Conservation (phyloP, 2,797 vertebrate species). For the Cottoperca gobio region DNA sequence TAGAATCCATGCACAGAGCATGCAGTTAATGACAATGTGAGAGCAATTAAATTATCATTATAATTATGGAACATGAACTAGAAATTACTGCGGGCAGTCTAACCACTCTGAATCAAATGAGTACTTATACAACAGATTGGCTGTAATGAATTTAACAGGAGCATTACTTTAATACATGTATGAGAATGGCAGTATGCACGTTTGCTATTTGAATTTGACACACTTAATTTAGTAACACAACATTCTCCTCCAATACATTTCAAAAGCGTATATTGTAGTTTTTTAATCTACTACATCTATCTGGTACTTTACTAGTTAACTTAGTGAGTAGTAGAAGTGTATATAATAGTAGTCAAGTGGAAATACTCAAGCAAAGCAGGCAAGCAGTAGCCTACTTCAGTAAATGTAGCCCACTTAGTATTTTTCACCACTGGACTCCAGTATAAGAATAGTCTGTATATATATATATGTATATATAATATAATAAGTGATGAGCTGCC, state of each 20-base stretch:
- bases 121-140: not conserved
- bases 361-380: no score
- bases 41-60: conserved; percentile 25
- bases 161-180: not conserved
- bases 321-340: no score
- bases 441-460: no score
- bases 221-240: not conserved
- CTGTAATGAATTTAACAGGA: not conserved
- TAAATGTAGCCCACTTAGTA: no score
- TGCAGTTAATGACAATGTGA: conserved; percentile 6
- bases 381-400: no score
- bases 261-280: not conserved
- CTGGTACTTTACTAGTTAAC: not conserved
- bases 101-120: conserved; percentile 18
- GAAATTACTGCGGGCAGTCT: conserved; percentile 13
- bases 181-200: not conserved
- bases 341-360: no score
- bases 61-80: conserved; percentile 17
- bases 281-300: not conserved
- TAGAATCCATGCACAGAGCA: not conserved
- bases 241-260: not conserved
- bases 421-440: no score
- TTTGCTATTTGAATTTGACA: not conserved
- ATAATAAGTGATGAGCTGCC: not conserved
- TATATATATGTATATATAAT: no score